Evolutionary conservation across 2,113 vertebrate species (phyloP).

Genomic region (Lota lota): DNA sequence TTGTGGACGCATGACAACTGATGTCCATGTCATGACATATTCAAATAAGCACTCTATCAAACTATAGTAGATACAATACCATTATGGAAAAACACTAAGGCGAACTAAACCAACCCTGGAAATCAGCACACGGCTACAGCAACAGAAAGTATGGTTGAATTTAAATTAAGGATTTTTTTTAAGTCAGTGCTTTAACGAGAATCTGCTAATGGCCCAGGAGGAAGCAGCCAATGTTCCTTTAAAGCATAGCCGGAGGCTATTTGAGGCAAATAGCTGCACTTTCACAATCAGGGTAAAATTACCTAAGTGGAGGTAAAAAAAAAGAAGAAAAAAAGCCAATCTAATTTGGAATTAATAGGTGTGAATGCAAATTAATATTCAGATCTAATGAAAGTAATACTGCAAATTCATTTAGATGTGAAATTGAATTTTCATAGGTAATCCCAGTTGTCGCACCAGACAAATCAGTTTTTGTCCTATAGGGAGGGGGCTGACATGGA

Average conservation of each 20-base stretch:
- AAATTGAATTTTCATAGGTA: constrained; percentile 60
- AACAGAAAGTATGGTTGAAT: too few species aligned
- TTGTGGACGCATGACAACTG: not conserved
- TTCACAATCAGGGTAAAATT: constrained; percentile 50
- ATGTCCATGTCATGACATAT: not conserved
- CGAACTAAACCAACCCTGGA: too few species aligned
- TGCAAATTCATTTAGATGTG: constrained; percentile 63
- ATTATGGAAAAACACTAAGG: not conserved
- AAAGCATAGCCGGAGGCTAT: constrained; percentile 46
- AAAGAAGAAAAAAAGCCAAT: constrained; percentile 32
- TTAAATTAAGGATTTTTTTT: too few species aligned
- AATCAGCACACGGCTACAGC: too few species aligned
- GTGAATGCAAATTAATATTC: constrained; percentile 65
- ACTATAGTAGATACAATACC: not conserved
- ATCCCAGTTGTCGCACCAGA: constrained; percentile 51
- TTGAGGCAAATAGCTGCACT: constrained; percentile 38
- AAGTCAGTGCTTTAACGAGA: not conserved
- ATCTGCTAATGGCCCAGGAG: constrained; percentile 23
- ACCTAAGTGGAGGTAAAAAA: constrained; percentile 28
- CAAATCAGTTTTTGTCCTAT: constrained; percentile 29
- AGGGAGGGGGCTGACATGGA: constrained; percentile 10
- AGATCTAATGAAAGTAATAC: constrained; percentile 70
- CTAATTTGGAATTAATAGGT: constrained; percentile 63
- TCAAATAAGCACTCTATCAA: too few species aligned
- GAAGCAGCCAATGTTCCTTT: constrained; percentile 31